Conservation (phyloP, 2,888 invertebrate genomes). For the Orchesellides sinensis region DNA sequence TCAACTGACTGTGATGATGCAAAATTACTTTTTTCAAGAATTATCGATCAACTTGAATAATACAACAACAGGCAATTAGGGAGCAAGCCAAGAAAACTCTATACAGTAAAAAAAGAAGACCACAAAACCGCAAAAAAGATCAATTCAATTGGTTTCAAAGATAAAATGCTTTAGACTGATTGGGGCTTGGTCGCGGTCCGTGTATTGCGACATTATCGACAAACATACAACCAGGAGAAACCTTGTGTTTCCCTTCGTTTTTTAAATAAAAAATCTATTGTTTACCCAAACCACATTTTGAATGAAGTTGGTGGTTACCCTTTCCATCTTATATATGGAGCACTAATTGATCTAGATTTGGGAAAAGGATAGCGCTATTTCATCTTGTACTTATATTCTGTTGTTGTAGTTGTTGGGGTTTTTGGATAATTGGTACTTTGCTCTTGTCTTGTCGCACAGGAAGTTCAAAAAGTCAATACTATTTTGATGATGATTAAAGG, state of each 20-base stretch:
- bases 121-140: conserved; percentile 56
- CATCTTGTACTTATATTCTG: neutral
- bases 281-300: conserved; percentile 32
- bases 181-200: neutral
- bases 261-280: no score
- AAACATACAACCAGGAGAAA: neutral
- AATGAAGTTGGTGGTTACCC: conserved; percentile 24
- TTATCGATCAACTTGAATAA: conserved; percentile 43
- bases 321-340: neutral
- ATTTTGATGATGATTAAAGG: conserved; percentile 35
- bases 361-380: no score
- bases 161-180: conserved; percentile 7
- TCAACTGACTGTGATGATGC: neutral
- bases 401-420: neutral
- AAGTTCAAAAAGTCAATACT: conserved; percentile 60
- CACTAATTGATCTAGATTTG: neutral
- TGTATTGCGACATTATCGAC: neutral
- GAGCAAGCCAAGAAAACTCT: conserved; percentile 20
- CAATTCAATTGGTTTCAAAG: conserved; percentile 51
- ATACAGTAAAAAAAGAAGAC: conserved; percentile 26
- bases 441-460: conserved; percentile 41
- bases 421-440: neutral
- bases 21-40: neutral
- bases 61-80: conserved; percentile 61
- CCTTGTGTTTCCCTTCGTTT: no score